Conservation (phyloP, 92 coral and sea anemone genomes). For the Actinostola sp. region DNA sequence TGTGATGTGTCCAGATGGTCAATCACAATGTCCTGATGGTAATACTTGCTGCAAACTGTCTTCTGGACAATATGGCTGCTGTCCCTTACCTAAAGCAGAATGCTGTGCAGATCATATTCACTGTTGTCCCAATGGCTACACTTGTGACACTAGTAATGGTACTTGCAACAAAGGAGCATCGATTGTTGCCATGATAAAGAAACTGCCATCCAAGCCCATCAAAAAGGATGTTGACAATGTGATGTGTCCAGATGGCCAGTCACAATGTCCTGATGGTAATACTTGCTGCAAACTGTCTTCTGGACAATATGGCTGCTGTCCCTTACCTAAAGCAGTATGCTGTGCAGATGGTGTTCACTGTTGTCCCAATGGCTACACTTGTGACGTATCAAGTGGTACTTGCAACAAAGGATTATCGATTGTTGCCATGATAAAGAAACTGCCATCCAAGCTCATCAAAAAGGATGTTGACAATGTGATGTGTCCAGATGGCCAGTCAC, state of each 20-base stretch:
- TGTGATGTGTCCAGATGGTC: slow-evolving; percentile 55
- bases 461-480: too few species aligned
- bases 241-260: slow-evolving; percentile 54
- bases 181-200: slow-evolving; percentile 30
- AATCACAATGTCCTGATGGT: slow-evolving; percentile 48
- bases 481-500: too few species aligned
- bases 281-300: too few species aligned
- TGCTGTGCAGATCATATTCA: slow-evolving; percentile 47
- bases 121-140: slow-evolving; percentile 53
- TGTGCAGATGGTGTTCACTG: too few species aligned
- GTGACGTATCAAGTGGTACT: slow-evolving; percentile 52
- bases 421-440: too few species aligned
- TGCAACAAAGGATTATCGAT: too few species aligned
- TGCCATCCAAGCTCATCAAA: too few species aligned
- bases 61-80: slow-evolving; percentile 57
- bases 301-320: too few species aligned
- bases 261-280: slow-evolving; percentile 68
- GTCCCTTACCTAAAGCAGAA: slow-evolving; percentile 57
- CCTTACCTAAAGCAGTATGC: too few species aligned
- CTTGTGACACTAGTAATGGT: slow-evolving; percentile 24
- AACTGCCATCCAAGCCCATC: slow-evolving; percentile 46
- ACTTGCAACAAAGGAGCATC: slow-evolving; percentile 34
- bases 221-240: slow-evolving; percentile 8
- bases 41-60: slow-evolving; percentile 56
- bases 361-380: slow-evolving; percentile 64